phyloP scores from a whole-genome alignment of 1,140 invertebrate genomes.

The Oppia nitens region DNA sequence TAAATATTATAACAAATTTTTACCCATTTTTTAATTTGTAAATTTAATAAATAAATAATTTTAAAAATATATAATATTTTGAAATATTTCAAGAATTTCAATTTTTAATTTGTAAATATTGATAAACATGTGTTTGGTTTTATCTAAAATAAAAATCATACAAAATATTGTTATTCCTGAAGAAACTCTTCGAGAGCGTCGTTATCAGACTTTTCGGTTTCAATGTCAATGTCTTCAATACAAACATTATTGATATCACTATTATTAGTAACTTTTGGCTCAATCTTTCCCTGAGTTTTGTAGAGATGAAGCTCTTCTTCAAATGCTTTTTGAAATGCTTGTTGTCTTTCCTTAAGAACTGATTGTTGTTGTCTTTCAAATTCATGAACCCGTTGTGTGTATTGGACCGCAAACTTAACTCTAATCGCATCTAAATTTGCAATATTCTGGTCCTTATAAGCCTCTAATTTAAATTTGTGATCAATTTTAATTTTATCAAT shows the following conservation, averaged over 20 bases:
- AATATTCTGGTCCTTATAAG: not conserved
- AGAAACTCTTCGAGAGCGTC: not conserved
- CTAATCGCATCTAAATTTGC: not conserved
- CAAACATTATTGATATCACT: not conserved
- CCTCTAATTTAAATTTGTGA: not conserved
- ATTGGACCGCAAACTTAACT: conserved; percentile 39
- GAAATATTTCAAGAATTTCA: too few relatives aligned
- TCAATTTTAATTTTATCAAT: not conserved
- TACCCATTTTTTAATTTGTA: too few relatives aligned
- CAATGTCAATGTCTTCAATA: not conserved
- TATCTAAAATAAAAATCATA: too few relatives aligned
- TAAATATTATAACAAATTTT: too few relatives aligned
- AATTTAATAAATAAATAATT: too few relatives aligned
- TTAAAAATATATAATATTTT: too few relatives aligned
- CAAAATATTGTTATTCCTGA: too few relatives aligned
- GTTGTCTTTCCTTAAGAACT: conserved; percentile 41
- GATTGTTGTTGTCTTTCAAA: conserved; percentile 38
- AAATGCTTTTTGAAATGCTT: conserved; percentile 48
- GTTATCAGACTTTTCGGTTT: not conserved
- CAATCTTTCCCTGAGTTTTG: conserved; percentile 25
- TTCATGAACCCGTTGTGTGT: conserved; percentile 37
- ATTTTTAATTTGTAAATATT: too few relatives aligned
- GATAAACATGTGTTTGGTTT: too few relatives aligned
- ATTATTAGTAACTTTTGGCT: not conserved
- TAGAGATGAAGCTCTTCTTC: conserved; percentile 44